Evolutionary conservation across 2,797 vertebrate genomes (phyloP).

Genomic region (Hyperoplus lanceolatus): DNA sequence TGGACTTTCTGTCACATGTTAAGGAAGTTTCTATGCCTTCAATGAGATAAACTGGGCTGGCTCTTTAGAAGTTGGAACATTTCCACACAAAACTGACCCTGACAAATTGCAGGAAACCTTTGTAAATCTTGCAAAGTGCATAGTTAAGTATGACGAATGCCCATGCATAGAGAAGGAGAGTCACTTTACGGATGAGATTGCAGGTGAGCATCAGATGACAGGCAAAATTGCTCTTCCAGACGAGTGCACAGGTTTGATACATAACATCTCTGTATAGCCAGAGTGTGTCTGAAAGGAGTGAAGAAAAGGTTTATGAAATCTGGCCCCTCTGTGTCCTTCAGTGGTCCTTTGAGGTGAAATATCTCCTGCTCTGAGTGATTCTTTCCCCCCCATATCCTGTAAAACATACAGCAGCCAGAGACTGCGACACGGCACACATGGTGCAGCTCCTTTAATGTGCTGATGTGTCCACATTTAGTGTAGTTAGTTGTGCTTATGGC

Average conservation of each 20-base stretch:
- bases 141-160: neutral
- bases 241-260: slow-evolving; percentile 8
- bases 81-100: neutral
- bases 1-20: slow-evolving; percentile 3
- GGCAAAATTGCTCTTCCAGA: slow-evolving; percentile 1
- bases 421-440: slow-evolving; percentile 40
- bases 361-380: slow-evolving; percentile 25
- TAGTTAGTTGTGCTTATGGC: slow-evolving; percentile 68
- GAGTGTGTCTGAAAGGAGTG: slow-evolving; percentile 7
- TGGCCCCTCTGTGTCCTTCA: slow-evolving; percentile 42
- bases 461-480: slow-evolving; percentile 76
- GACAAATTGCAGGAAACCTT: neutral
- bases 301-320: slow-evolving; percentile 12
- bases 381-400: slow-evolving; percentile 13
- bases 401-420: slow-evolving; percentile 49
- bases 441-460: slow-evolving; percentile 68
- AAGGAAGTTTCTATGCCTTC: neutral
- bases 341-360: slow-evolving; percentile 49
- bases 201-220: slow-evolving; percentile 4
- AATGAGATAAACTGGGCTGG: neutral
- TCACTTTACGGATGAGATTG: neutral
- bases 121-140: neutral
- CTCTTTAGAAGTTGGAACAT: neutral
- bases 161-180: neutral
- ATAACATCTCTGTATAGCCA: slow-evolving; percentile 3